Evolutionary conservation across 2,797 vertebrate genomes (phyloP).

Genomic region (Danio jaintianensis): DNA sequence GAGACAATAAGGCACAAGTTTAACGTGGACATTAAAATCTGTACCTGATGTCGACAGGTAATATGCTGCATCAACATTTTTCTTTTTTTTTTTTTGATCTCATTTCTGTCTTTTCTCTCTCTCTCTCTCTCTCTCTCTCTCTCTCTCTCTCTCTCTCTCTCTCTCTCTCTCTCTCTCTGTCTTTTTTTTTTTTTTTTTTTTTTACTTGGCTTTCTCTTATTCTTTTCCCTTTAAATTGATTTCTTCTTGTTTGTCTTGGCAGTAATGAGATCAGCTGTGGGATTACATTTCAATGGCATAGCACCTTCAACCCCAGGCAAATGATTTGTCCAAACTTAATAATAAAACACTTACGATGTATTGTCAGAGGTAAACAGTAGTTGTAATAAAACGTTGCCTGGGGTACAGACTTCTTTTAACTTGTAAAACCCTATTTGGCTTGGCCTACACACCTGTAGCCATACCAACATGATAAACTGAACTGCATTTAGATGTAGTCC

Average conservation of each 20-base stretch:
- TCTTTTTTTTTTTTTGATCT: conserved; percentile 77
- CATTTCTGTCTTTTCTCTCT: conserved; percentile 71
- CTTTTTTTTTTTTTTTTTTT: conserved; percentile 63
- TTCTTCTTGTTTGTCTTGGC: conserved; percentile 93
- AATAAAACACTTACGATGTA: conserved; percentile 97
- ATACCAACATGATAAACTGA: conserved; percentile 90
- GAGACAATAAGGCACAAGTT: conserved; percentile 61
- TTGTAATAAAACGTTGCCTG: conserved; percentile 97
- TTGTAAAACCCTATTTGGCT: conserved; percentile 94
- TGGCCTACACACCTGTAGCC: conserved; percentile 84
- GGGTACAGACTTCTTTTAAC: conserved; percentile 91
- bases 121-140: too few species aligned
- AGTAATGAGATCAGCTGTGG: conserved; percentile 93
- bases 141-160: too few species aligned
- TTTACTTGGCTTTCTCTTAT: conserved; percentile 68
- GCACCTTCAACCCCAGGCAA: conserved; percentile 98
- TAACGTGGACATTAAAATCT: conserved; percentile 51
- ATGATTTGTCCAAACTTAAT: conserved; percentile 99
- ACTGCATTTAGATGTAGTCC: conserved; percentile 85
- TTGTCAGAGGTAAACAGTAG: conserved; percentile 98
- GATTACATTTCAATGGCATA: conserved; percentile 96
- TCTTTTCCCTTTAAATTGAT: conserved; percentile 84
- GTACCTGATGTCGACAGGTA: conserved; percentile 56
- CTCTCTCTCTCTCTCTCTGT: too few species aligned
- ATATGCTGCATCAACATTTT: conserved; percentile 63